Percentiles rank a stretch among this genome's conserved stretches.
Conservation (phyloP, 1,140 invertebrate species). For the Nebria ingens region DNA sequence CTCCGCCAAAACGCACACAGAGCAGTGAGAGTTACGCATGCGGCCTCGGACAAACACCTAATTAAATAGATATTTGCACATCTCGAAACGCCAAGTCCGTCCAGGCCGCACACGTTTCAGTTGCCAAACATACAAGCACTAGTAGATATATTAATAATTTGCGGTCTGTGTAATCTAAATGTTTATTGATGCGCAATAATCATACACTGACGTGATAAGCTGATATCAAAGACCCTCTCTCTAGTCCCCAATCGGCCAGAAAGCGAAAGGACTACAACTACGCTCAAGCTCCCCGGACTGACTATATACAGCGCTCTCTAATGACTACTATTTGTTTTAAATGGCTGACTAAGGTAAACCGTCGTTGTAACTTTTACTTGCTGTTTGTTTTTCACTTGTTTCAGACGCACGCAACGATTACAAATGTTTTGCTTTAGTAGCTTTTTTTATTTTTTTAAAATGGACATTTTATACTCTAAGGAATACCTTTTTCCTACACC, state of each 20-base stretch:
- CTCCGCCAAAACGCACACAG: no score
- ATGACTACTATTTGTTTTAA: slow-evolving; percentile 3
- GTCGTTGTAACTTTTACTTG: background rate
- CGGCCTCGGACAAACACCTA: background rate
- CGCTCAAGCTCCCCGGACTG: background rate
- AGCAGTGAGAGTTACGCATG: background rate
- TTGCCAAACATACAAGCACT: background rate
- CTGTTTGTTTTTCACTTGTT: no score
- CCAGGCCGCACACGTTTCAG: background rate
- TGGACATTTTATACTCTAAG: no score
- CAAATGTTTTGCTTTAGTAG: no score
- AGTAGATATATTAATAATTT: slow-evolving; percentile 10
- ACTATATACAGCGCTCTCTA: background rate
- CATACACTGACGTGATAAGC: slow-evolving; percentile 8
- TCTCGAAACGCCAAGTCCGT: background rate
- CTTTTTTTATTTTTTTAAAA: no score
- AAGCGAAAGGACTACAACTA: background rate
- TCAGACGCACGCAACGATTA: no score
- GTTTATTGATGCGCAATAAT: slow-evolving; percentile 9
- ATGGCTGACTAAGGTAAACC: slow-evolving; percentile 1
- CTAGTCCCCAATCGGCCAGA: background rate
- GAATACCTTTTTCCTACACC: no score
- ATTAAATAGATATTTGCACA: slow-evolving; percentile 9
- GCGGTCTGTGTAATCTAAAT: slow-evolving; percentile 8
- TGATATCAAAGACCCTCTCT: slow-evolving; percentile 5